Conservation (phyloP, 2,888 invertebrate genomes). For the Chymomyza caudatula region DNA sequence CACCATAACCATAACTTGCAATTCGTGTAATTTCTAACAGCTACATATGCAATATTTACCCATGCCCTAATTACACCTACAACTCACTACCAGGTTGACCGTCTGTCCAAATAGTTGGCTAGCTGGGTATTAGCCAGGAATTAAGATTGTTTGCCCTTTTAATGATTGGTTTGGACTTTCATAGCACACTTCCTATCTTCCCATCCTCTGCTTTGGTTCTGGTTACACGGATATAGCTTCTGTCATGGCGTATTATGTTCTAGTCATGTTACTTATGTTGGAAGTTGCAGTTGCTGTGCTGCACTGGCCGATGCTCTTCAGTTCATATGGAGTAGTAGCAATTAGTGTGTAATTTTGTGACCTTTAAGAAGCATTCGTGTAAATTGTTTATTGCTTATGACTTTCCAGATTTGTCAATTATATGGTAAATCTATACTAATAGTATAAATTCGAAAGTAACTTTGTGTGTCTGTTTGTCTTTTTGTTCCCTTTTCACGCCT, state of each 20-base stretch:
- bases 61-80: not conserved
- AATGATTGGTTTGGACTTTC: slow-evolving; percentile 29
- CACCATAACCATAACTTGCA: slow-evolving; percentile 20
- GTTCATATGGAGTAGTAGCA: slow-evolving; percentile 33
- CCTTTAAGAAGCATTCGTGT: no score
- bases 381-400: slow-evolving; percentile 50
- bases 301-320: slow-evolving; percentile 5
- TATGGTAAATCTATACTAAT: no score
- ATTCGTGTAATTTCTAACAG: slow-evolving; percentile 5
- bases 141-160: slow-evolving; percentile 55
- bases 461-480: no score
- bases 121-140: slow-evolving; percentile 36
- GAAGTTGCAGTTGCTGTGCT: not conserved
- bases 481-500: no score
- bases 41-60: not conserved
- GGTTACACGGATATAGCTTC: not conserved
- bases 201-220: not conserved
- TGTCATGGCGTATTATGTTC: not conserved
- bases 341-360: slow-evolving; percentile 51
- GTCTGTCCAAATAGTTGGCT: not conserved
- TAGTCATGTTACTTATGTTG: not conserved
- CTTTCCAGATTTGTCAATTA: no score
- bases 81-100: not conserved
- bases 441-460: no score
- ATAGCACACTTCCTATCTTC: not conserved